Evolutionary conservation across 2,888 invertebrate genomes (phyloP).

Genomic region (Diaprepes abbreviatus): DNA sequence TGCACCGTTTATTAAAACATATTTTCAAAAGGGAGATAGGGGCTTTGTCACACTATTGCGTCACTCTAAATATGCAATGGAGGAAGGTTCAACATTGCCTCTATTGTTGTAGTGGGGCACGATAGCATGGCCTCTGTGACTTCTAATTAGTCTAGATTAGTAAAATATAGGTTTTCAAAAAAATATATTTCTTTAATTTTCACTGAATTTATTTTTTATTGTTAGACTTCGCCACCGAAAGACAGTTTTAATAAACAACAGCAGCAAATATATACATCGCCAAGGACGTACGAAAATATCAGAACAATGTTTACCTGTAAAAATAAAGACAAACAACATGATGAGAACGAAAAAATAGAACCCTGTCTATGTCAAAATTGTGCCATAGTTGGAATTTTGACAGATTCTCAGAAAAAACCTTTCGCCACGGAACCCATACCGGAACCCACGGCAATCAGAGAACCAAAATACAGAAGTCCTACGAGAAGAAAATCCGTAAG

Average conservation of each 20-base stretch:
- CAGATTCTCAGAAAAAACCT: constrained; percentile 64
- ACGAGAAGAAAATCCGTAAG: constrained; percentile 33
- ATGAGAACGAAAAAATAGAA: constrained; percentile 53
- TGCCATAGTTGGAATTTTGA: constrained; percentile 62
- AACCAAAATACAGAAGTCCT: constrained; percentile 16
- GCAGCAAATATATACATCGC: constrained; percentile 60
- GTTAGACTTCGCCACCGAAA: neutral
- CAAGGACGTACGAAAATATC: constrained; percentile 58
- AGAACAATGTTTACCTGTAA: constrained; percentile 59
- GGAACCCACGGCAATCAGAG: constrained; percentile 37
- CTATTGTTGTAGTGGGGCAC: too few relatives aligned
- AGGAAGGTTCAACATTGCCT: too few relatives aligned
- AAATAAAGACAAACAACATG: constrained; percentile 53
- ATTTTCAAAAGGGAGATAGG: too few relatives aligned
- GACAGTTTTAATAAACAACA: constrained; percentile 34
- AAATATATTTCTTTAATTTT: too few relatives aligned
- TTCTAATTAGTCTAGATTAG: too few relatives aligned
- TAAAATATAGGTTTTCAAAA: too few relatives aligned
- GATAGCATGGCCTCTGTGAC: too few relatives aligned
- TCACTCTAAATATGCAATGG: too few relatives aligned
- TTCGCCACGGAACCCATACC: constrained; percentile 55
- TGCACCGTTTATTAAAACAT: too few relatives aligned
- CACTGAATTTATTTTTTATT: neutral
- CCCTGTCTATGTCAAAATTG: constrained; percentile 65
- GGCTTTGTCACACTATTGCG: too few relatives aligned